These are phyloP conservation scores for Hymenochirus boettgeri DNA, from an alignment of 2,113 vertebrate species.

Conservation along the genomic window DNA sequence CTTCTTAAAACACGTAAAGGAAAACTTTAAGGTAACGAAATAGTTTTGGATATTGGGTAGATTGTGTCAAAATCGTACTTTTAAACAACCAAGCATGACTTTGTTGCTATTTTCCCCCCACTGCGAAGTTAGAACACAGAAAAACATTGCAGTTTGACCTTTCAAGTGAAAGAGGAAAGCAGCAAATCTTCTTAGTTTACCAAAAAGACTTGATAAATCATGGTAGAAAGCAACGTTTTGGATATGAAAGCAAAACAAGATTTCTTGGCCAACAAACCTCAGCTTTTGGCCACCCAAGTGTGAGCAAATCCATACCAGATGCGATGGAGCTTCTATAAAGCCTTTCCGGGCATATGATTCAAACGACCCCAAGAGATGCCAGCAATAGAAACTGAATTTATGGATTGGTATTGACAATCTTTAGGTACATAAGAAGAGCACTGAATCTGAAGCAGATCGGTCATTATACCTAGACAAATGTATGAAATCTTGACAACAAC, in stretches of 20 bases:
- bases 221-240: conserved; percentile 54
- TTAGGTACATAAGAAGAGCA: conserved; percentile 65
- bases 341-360: conserved; percentile 30
- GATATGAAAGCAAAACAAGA: conserved; percentile 51
- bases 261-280: conserved; percentile 60
- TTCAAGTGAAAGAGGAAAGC: conserved; percentile 44
- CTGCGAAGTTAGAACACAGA: no score
- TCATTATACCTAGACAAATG: conserved; percentile 58
- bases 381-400: conserved; percentile 66
- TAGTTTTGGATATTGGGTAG: no score
- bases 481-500: conserved; percentile 58
- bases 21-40: no score
- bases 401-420: conserved; percentile 68
- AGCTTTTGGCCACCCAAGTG: conserved; percentile 17
- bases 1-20: no score
- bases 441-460: conserved; percentile 64
- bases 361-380: conserved; percentile 54
- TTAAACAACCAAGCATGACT: no score
- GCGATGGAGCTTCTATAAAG: conserved; percentile 43
- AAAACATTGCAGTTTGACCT: conserved; percentile 46
- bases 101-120: no score
- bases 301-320: conserved; percentile 46
- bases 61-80: no score
- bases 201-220: conserved; percentile 63
- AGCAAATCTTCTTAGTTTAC: conserved; percentile 51